Evolutionary conservation across 92 coral and sea anemone species (phyloP), one percentile per base, ranked within the genome.

Genomic region (Hydrozoanthus gracilis): DNA sequence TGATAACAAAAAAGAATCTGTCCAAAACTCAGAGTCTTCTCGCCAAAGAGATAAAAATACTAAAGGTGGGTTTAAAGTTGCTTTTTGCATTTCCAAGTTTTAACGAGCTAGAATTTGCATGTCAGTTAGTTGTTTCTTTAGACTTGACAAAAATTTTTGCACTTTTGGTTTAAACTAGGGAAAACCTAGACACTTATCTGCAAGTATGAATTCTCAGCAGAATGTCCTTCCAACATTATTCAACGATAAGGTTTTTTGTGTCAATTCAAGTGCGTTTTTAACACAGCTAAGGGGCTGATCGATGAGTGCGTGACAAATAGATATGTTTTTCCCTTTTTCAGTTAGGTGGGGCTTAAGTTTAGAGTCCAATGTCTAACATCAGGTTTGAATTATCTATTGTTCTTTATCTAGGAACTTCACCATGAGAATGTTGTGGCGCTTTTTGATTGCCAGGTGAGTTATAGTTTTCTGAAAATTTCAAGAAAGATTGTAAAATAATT

Each of bases 21-120:
- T 94, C 98, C 71, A 96, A 96, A 89, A 93, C 98, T 2, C 98
- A 96, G 76, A 96, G 91, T 89, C 94, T 96, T n/a, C 92, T 96
- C 35, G 95, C 98, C 58, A 96, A 96, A 90, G 98, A 96, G 82
- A 96, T 96, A 50, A 94, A 94, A 71, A 96, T 96, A 66, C 89
- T 96, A 48, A 96, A 96, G 98, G 98, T 95, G 75, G 66, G 91
- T 82, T 55, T 27, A 44, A 27, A 35, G 10, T 14, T 6, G 78
- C 60, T 55, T 14, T 66, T 35, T 66, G 9, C 13, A 17, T 68
- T 68, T 7, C 8, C 44, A 5, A 35, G 8, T 8, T 68, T 68
- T 27, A 27, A 27, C 1, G 39, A 27, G 39, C 39, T 27, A 27
- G 39, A 27, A 2, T 27, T 27, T 27, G 39, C 39, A 27, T 27